Evolutionary conservation across 2,113 vertebrate species (phyloP).

Genomic region (Scomber scombrus): DNA sequence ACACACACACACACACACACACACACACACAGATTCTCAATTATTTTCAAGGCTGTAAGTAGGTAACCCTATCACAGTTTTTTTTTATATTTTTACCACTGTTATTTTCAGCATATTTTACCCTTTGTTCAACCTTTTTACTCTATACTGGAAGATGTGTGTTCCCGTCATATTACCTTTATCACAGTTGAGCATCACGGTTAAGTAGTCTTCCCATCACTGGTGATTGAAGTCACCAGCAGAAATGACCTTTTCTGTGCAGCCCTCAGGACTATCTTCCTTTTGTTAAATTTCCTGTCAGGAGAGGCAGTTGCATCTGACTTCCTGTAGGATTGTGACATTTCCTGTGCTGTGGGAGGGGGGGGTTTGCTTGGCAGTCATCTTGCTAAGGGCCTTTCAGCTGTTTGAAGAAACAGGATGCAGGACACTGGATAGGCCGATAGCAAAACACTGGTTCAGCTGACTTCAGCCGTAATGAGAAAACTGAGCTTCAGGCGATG

Average conservation of each 20-base stretch:
- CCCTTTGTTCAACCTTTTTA: not conserved
- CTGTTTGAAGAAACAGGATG: slow-evolving; percentile 67
- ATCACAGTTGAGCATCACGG: too few relatives aligned
- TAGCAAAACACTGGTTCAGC: slow-evolving; percentile 47
- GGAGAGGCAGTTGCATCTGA: slow-evolving; percentile 70
- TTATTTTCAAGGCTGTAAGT: slow-evolving; percentile 9
- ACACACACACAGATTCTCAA: not conserved
- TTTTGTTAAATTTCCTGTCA: slow-evolving; percentile 79
- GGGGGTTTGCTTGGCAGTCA: slow-evolving; percentile 7
- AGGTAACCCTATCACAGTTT: not conserved
- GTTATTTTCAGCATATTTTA: not conserved
- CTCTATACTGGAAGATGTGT: not conserved
- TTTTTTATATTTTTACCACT: not conserved
- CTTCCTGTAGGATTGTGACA: slow-evolving; percentile 76
- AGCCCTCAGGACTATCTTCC: slow-evolving; percentile 57
- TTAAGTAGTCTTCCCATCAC: not conserved
- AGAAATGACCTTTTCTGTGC: slow-evolving; percentile 49
- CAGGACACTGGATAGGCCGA: slow-evolving; percentile 51
- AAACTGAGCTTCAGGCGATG: not conserved
- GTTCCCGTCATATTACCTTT: not conserved
- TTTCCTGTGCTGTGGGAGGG: slow-evolving; percentile 70
- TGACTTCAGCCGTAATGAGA: slow-evolving; percentile 25
- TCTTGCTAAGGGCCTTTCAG: slow-evolving; percentile 45
- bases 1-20: too few relatives aligned
- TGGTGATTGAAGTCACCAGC: not conserved